Evolutionary conservation across 53 echinoderm and acorn worm species (phyloP).

Genomic region (Arbacia lixula): DNA sequence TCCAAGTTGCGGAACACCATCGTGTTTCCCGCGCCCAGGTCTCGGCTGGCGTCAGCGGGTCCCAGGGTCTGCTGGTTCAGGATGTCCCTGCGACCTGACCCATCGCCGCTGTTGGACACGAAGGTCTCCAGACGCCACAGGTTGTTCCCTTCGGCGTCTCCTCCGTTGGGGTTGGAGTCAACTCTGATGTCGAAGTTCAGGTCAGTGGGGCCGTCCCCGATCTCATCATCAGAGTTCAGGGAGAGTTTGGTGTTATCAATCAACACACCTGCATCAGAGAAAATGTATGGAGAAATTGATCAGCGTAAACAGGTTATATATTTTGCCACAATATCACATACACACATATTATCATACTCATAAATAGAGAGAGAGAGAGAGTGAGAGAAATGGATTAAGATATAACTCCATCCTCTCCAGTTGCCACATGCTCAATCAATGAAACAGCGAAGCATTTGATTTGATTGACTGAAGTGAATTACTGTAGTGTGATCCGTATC

Average conservation of each 20-base stretch:
- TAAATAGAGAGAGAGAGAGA: too few relatives aligned
- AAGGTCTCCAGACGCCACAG: slow-evolving; percentile 82
- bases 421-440: too few relatives aligned
- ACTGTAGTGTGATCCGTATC: too few relatives aligned
- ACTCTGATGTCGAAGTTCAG: slow-evolving; percentile 62
- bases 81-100: slow-evolving; percentile 55
- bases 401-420: too few relatives aligned
- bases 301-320: too few relatives aligned
- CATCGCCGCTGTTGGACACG: slow-evolving; percentile 56
- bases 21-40: slow-evolving; percentile 65
- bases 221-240: slow-evolving; percentile 19
- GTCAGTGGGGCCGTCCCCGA: slow-evolving; percentile 39
- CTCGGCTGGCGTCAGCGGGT: slow-evolving; percentile 60
- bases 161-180: slow-evolving; percentile 74
- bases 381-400: too few relatives aligned
- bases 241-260: slow-evolving; percentile 72
- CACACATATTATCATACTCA: too few relatives aligned
- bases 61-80: slow-evolving; percentile 71
- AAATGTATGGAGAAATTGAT: background rate
- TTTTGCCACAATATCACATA: too few relatives aligned
- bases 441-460: too few relatives aligned
- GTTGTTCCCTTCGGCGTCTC: slow-evolving; percentile 68
- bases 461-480: too few relatives aligned
- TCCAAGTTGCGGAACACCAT: slow-evolving; percentile 79
- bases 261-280: slow-evolving; percentile 60